Evolutionary conservation across 2,888 invertebrate genomes (phyloP).

Genomic region (Gastracanthus pulcherrimus): DNA sequence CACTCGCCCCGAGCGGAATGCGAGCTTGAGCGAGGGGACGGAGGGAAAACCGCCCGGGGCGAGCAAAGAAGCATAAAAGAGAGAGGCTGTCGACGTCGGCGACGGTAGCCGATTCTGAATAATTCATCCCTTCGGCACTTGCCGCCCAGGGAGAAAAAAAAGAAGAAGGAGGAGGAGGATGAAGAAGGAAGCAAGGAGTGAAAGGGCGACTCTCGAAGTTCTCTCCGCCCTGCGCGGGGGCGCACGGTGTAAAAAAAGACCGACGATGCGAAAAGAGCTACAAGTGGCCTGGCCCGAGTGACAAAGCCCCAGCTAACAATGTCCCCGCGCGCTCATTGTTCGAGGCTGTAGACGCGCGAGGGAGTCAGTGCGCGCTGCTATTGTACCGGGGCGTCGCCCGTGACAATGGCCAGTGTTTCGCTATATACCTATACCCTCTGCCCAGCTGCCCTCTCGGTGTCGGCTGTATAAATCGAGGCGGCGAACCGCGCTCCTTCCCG

Average conservation of each 20-base stretch:
- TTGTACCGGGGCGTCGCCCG: not conserved
- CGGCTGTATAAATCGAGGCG: not conserved
- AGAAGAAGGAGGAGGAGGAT: not conserved
- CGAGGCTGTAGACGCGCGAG: no score
- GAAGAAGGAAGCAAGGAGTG: not conserved
- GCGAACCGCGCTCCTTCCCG: no score
- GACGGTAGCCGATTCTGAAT: slow-evolving; percentile 23
- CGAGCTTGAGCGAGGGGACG: not conserved
- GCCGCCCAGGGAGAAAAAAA: not conserved
- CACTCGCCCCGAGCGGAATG: not conserved
- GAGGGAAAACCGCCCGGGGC: not conserved
- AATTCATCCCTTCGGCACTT: slow-evolving; percentile 28
- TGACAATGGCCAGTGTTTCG: slow-evolving; percentile 11
- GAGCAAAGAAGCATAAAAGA: not conserved
- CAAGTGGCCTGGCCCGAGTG: slow-evolving; percentile 3
- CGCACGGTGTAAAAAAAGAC: not conserved
- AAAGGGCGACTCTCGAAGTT: not conserved
- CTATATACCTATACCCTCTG: not conserved
- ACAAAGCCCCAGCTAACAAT: slow-evolving; percentile 37
- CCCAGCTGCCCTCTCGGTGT: not conserved
- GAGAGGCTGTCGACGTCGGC: not conserved
- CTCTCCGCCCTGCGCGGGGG: not conserved
- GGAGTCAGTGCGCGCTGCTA: no score
- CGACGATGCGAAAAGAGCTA: slow-evolving; percentile 18
- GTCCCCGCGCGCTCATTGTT: slow-evolving; percentile 2